Evolutionary conservation across 2,888 invertebrate genomes (phyloP), one percentile per base, ranked within the genome.

Genomic region (Lissonota sp.): DNA sequence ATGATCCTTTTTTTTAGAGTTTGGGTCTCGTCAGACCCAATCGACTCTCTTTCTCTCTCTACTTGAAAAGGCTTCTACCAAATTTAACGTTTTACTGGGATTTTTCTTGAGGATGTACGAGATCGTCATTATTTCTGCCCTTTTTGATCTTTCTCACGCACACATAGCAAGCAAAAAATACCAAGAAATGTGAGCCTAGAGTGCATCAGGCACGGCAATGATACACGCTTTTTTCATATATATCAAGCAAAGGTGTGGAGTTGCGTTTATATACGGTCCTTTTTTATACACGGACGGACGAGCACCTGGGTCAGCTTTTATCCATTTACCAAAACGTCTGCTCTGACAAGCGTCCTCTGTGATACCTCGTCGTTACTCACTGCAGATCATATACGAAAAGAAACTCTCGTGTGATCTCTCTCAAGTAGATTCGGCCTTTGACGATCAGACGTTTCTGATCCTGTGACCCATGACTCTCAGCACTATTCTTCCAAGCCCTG

Each of bases 271-370:
- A 12, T 16, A 55, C 40, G 40, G 8, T 51, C 6, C 42, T 46
- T 37, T 57, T 79, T 64, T 40, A 63, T 26, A 10, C 74, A 55
- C 66, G 66, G 57, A 66, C 62, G 66, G 39, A 16, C 63, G 78
- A 71, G 69, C 81, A 79, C 74, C 74, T 81, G 71, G 74, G 73
- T 73, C 81, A 73, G 64, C 49, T 62, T 79, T 78, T 71, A 81
- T 71, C 78, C 78, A 79, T 74, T 79, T 79, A 81, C 74, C 74
- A 62, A 81, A 79, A 79, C 62, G 60, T 79, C 66, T 57, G 66
- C 46, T n/a, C 74, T 75, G 71, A 60, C 66, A 76, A 81, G 73
- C 53, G 46, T 69, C 69, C 78, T 53, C n/a, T 40, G 14, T 49
- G 74, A 78, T 71, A 60, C 14, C 46, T 44, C 62, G 60, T 12